Percentiles rank a stretch among this genome's conserved stretches.
Conservation (phyloP, 2,113 vertebrate genomes). For the Oncorhynchus mykiss region DNA sequence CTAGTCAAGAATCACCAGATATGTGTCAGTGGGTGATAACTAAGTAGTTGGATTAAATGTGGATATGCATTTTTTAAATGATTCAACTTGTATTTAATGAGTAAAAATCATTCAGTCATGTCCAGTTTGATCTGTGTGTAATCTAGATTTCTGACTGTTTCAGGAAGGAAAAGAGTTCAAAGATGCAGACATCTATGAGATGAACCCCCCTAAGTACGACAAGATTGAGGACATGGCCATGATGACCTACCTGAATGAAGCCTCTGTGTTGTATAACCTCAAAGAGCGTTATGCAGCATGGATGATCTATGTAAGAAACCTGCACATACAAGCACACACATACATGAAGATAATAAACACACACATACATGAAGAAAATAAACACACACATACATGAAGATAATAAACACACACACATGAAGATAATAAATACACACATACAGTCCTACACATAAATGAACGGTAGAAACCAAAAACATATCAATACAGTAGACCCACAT, state of each 20-base stretch:
- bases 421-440: neutral
- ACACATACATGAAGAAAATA: neutral
- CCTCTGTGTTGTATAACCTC: constrained; percentile 78
- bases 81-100: too few species aligned
- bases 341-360: neutral
- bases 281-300: constrained; percentile 82
- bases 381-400: neutral
- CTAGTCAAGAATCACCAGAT: too few species aligned
- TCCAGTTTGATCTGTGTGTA: too few species aligned
- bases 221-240: constrained; percentile 78
- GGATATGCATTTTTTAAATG: too few species aligned
- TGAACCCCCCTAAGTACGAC: constrained; percentile 20
- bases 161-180: neutral
- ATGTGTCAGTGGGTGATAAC: too few species aligned
- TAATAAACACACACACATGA: neutral
- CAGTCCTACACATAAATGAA: neutral
- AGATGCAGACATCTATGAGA: neutral
- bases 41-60: too few species aligned
- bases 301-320: constrained; percentile 81
- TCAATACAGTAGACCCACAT: neutral
- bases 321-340: neutral
- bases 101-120: too few species aligned
- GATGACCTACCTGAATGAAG: constrained; percentile 78
- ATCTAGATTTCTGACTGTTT: neutral
- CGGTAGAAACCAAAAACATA: neutral